Percentiles rank a stretch among this genome's conserved stretches.
These are phyloP conservation scores for Megalopta genalis DNA, from an alignment of 1,140 invertebrate species.

Conservation along the genomic window DNA sequence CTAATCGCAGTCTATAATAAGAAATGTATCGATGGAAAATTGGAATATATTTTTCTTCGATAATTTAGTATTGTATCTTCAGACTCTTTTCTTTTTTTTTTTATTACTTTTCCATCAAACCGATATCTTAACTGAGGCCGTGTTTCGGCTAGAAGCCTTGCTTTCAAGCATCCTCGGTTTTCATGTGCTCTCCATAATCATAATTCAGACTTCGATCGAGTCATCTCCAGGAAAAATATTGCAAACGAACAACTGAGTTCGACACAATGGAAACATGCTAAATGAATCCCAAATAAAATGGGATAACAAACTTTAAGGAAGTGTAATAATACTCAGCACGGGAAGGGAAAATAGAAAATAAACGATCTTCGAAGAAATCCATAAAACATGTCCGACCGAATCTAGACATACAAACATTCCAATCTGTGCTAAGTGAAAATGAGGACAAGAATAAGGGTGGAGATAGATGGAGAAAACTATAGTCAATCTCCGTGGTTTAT, in stretches of 20 bases:
- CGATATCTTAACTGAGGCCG: conserved; percentile 36
- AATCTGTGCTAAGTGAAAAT: conserved; percentile 9
- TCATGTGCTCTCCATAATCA: not conserved
- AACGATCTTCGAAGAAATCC: conserved; percentile 3
- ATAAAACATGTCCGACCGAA: conserved; percentile 4
- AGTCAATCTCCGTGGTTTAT: conserved; percentile 78
- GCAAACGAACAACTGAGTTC: not conserved
- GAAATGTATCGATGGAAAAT: conserved; percentile 33
- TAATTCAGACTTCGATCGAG: not conserved
- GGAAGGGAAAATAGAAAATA: not conserved
- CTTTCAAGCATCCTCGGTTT: conserved; percentile 6
- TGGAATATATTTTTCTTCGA: conserved; percentile 9
- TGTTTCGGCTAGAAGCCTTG: conserved; percentile 26
- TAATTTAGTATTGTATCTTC: conserved; percentile 25
- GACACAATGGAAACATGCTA: not conserved
- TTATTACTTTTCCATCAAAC: conserved; percentile 33
- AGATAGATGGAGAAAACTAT: conserved; percentile 28
- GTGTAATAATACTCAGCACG: not conserved
- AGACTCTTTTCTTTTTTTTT: conserved; percentile 22
- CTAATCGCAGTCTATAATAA: conserved; percentile 48
- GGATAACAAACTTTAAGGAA: not conserved
- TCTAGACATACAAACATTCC: not conserved
- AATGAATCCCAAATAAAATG: not conserved
- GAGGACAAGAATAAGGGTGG: conserved; percentile 36
- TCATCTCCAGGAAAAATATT: conserved; percentile 6